Conservation (phyloP, 2,888 invertebrate species). For the Megaustenia siamemsis region DNA sequence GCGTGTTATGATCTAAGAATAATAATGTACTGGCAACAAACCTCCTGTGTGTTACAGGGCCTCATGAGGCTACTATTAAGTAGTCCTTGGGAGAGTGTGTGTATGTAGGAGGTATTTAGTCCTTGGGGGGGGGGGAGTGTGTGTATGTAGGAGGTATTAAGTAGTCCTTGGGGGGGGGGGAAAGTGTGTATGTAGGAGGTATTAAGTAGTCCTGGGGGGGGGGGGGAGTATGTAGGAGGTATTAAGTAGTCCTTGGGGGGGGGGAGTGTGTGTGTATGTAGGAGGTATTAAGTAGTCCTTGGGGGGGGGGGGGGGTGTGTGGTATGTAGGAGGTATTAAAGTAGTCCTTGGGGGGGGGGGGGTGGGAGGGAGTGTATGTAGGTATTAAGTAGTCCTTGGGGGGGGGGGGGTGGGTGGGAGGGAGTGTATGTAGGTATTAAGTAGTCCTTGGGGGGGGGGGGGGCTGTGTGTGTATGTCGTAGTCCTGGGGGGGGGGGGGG, state of each 20-base stretch:
- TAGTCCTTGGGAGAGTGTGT: too few relatives aligned
- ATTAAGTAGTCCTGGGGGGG: background rate
- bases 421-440: background rate
- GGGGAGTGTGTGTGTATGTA: background rate
- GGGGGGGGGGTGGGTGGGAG: background rate
- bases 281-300: background rate
- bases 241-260: background rate
- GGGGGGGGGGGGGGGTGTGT: background rate
- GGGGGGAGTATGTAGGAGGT: background rate
- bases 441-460: too few relatives aligned
- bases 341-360: too few relatives aligned
- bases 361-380: too few relatives aligned
- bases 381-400: too few relatives aligned
- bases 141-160: too few relatives aligned
- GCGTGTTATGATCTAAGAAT: too few relatives aligned
- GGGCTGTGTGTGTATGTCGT: background rate
- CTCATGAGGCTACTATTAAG: too few relatives aligned
- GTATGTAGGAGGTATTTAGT: background rate
- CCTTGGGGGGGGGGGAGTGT: too few relatives aligned
- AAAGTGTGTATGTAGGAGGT: background rate
- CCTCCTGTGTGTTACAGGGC: too few relatives aligned
- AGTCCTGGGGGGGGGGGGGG: background rate
- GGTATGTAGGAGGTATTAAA: too few relatives aligned
- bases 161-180: background rate
- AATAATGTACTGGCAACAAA: too few relatives aligned